phyloP scores from a whole-genome alignment of 2,888 invertebrate genomes.

The Lasioglossum figueresi region DNA sequence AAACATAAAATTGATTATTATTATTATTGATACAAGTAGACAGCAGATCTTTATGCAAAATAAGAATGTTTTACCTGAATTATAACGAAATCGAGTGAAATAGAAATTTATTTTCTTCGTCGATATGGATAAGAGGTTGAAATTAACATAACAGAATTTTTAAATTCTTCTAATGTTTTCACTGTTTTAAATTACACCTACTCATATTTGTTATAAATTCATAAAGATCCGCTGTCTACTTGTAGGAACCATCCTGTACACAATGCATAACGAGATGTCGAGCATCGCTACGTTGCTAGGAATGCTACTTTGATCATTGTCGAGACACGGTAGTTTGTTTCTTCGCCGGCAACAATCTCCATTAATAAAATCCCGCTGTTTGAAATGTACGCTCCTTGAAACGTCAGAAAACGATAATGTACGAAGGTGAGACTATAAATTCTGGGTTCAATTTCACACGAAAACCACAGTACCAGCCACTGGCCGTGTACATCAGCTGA shows the following conservation, averaged over 20 bases:
- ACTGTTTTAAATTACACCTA: no score
- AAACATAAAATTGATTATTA: no score
- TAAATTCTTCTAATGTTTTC: no score
- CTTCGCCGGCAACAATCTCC: not conserved
- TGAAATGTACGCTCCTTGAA: conserved; percentile 14
- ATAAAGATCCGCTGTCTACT: not conserved
- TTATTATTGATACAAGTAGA: no score
- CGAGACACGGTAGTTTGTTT: not conserved
- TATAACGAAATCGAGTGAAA: no score
- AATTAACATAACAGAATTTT: no score
- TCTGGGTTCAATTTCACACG: conserved; percentile 42
- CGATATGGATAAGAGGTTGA: no score
- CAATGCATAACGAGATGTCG: not conserved
- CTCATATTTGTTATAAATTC: no score
- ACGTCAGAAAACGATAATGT: conserved; percentile 26
- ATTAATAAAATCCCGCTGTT: not conserved
- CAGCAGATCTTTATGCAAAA: no score
- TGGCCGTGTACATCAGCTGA: conserved; percentile 26
- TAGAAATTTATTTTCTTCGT: no score
- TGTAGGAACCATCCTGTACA: not conserved
- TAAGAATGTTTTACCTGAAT: no score
- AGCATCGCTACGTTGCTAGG: not conserved
- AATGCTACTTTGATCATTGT: not conserved
- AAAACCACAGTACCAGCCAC: conserved; percentile 35
- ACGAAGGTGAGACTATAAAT: conserved; percentile 34